phyloP scores from a whole-genome alignment of 2,113 vertebrate species.

The Zosterops hypoxanthus region DNA sequence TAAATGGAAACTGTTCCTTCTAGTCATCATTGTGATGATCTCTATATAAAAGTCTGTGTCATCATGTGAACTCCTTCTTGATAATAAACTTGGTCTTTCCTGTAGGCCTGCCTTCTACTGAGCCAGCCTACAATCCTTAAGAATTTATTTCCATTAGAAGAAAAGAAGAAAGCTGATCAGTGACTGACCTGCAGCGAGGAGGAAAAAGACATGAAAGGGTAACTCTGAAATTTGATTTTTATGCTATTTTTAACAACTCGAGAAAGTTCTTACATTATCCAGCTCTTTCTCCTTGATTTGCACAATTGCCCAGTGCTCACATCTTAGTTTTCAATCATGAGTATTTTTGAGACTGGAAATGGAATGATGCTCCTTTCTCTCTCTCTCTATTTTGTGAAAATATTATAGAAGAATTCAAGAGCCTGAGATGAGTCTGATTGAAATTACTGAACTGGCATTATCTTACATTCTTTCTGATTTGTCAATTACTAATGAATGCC shows the following conservation, averaged over 20 bases:
- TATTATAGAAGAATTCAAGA: background rate
- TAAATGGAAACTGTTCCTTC: background rate
- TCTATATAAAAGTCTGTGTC: background rate
- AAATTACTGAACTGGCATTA: background rate
- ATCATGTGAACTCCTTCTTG: background rate
- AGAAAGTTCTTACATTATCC: background rate
- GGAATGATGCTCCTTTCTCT: background rate
- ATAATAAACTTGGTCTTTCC: background rate
- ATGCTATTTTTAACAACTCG: background rate
- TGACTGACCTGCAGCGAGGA: background rate
- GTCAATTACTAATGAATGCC: background rate
- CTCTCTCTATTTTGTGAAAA: background rate
- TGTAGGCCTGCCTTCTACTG: background rate
- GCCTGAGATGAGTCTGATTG: background rate
- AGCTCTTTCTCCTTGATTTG: background rate
- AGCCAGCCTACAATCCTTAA: background rate
- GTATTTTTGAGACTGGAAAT: background rate
- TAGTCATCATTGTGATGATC: background rate
- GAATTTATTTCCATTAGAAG: background rate
- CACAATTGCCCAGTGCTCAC: fast-evolving
- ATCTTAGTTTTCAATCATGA: fast-evolving
- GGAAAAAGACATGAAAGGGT: background rate
- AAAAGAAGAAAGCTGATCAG: background rate
- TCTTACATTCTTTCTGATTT: background rate
- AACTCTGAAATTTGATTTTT: background rate